Evolutionary conservation across 2,113 vertebrate species (phyloP).

Genomic region (Entelurus aequoreus): DNA sequence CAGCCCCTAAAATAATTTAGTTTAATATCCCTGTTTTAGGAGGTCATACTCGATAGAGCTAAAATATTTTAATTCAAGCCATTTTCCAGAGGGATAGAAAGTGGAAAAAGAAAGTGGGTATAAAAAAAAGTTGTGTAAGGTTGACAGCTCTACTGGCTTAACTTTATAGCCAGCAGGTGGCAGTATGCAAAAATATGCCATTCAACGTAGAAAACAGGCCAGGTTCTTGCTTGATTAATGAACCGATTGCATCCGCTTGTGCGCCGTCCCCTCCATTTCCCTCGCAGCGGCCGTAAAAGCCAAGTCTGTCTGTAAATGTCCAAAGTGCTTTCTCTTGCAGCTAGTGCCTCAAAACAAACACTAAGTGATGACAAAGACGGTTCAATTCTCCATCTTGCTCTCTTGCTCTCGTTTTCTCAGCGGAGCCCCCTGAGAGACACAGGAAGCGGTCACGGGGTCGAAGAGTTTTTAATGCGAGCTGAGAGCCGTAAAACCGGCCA

Average conservation of each 20-base stretch:
- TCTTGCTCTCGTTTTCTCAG: conserved; percentile 4
- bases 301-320: conserved; percentile 40
- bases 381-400: conserved; percentile 35
- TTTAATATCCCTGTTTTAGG: no score
- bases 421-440: conserved; percentile 9
- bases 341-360: conserved; percentile 30
- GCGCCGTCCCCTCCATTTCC: neutral
- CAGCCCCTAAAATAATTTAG: no score
- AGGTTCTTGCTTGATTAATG: neutral
- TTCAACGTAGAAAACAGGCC: neutral
- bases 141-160: no score
- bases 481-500: neutral
- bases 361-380: conserved; percentile 43
- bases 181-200: neutral
- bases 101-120: no score
- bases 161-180: neutral
- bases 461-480: neutral
- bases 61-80: no score
- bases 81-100: no score
- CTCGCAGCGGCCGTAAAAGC: conserved; percentile 27
- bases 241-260: neutral
- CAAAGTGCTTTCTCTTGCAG: conserved; percentile 46
- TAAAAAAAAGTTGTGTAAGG: no score
- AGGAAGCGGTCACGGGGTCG: conserved; percentile 25
- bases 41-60: no score